Base-by-base conservation (phyloP, 2,797 vertebrate genomes). In the Neosilurus mollespiculum region DNA sequence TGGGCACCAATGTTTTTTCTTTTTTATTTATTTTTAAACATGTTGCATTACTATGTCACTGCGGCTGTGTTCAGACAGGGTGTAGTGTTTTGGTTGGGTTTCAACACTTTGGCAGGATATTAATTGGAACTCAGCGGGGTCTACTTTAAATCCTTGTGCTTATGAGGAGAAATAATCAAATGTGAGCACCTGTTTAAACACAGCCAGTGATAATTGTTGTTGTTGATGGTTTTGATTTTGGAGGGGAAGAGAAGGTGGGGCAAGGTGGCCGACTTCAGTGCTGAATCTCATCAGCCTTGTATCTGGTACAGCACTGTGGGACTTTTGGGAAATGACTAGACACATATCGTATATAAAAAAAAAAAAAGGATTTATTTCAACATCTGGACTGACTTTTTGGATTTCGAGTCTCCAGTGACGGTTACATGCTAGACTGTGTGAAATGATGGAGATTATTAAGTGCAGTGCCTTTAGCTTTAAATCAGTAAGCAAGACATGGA, bases 201-300 rank as follows among this genome's bases (percentile, higher is more conserved):
- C 78, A 72, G 84, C 80, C 73, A 78, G 65, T 78, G 82, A 79
- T 70, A 1, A 34, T 30, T 58, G 88, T 64, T 85, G 83, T 53
- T 76, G 82, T 65, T 90, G 86, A 81, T 64, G 64, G 78, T 75
- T 89, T 85, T 87, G 83, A 88, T 87, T 91, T 85, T 87, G 87
- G 82, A 85, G 43, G 24, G 69, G 24, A 49, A 56, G 16, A 61
- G 53, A 15, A 53, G 14, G 78, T 37, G 43, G 65, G 51, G 8
- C 26, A 59, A 20, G 70, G 20, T 59, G 67, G 73, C 58, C 1
- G 30, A 78, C 37, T 10, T 78, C 37, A 54, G 26, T 87, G 66
- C 88, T 93, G 90, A 90, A 88, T 90, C 87, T 89, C 89, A 87
- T 87, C 89, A 88, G 82, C 88, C 6, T 77, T 78, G 71, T 34